These are phyloP conservation scores for Corvus cornix DNA, from an alignment of 2,113 vertebrate genomes.

Conservation along the genomic window DNA sequence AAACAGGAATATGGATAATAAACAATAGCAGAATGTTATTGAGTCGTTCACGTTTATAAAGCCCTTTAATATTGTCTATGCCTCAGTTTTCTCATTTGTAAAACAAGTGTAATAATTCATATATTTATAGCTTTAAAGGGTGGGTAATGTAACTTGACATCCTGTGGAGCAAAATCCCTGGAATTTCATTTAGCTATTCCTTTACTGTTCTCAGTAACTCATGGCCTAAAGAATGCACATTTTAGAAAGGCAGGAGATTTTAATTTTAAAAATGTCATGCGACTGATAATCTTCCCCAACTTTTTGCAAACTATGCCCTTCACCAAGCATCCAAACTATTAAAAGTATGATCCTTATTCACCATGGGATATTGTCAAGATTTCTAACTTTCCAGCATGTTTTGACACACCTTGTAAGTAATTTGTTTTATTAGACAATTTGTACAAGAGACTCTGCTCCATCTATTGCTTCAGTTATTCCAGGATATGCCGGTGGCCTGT, in stretches of 20 bases:
- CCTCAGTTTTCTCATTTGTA: slow-evolving; percentile 65
- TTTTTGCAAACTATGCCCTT: neutral
- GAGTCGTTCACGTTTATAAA: slow-evolving; percentile 62
- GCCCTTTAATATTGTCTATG: slow-evolving; percentile 53
- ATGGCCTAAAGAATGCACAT: neutral
- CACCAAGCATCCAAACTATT: neutral
- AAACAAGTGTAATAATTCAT: slow-evolving; percentile 62
- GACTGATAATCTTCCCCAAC: neutral
- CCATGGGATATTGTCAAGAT: neutral
- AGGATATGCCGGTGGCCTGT: neutral
- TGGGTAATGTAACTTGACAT: slow-evolving; percentile 57
- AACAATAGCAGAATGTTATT: slow-evolving; percentile 63
- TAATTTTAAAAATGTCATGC: neutral
- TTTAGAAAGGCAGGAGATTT: slow-evolving; percentile 14
- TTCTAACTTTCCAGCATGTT: neutral
- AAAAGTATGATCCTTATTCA: neutral
- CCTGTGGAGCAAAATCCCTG: slow-evolving; percentile 28
- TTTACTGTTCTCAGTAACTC: neutral
- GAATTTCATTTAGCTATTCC: slow-evolving; percentile 38
- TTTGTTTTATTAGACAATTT: slow-evolving; percentile 2
- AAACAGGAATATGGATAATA: slow-evolving; percentile 62
- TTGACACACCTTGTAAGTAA: neutral
- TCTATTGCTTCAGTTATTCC: neutral
- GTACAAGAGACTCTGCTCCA: neutral
- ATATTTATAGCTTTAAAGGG: slow-evolving; percentile 62